Evolutionary conservation across 2,888 invertebrate species (phyloP), one percentile per base, ranked within the genome.

Genomic region (Atrina japonica): DNA sequence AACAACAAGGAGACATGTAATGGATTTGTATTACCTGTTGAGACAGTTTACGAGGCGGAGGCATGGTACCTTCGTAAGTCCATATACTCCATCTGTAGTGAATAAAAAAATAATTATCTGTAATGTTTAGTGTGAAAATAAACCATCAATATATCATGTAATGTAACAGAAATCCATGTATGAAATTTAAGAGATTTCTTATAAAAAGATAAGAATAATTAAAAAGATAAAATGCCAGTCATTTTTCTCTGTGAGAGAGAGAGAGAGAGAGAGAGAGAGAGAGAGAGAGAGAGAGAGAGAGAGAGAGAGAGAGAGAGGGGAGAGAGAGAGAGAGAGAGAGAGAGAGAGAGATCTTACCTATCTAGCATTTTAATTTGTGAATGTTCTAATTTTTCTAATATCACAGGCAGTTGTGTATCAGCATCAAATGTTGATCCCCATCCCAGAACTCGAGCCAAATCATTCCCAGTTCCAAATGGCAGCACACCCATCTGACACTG

Each of bases 361-460:
- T 98, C 98, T 59, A 99, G 92, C 96, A 98, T 98, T 92, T 97
- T 98, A 63, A 97, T 97, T 88, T 97, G 96, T n/a, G 98, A 97
- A 83, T 96, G 95, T 91, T 98, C 98, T 90, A 98, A 97, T 80
- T 96, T 95, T 89, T 98, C 97, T 47, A 99, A 92, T 56, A 98
- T 93, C 84, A 95, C 95, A 11, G 97, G 96, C 56, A 98, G 92
- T 89, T 97, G 96, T 9, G 97, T 95, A 83, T 97, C 97, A 88
- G 98, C 97, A 87, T 98, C 98, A 88, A 97, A 98, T 14, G 96
- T 96, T 9, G 97, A 95, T 14, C 98, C 98, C 98, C 98, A 98
- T 45, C 98, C 98, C n/a, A 90, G 80, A 5, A 98, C 98, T 9
- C 98, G 93, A 0, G 98, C 97, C 83, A 98, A 93, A 91, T 98